Base-by-base conservation (phyloP, 2,113 vertebrate genomes). In the Crocuta crocuta region DNA sequence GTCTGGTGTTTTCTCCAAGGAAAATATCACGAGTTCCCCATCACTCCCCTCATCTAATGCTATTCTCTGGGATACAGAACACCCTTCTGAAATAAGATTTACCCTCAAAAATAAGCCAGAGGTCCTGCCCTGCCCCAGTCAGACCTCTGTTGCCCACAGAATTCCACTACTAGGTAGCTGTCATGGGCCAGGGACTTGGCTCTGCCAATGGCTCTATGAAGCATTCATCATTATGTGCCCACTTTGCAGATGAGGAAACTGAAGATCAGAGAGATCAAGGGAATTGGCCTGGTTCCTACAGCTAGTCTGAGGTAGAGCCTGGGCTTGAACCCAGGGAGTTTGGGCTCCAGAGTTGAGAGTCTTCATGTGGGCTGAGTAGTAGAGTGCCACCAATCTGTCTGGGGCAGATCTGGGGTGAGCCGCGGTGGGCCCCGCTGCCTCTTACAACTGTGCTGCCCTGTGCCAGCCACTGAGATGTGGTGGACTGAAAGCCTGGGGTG, bases 381-480 rank as follows among this genome's bases (percentile, higher is more conserved):
- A 28, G 45, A 28, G n/a, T 50, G 4, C 85, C 13, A 4, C 48
- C 68, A 39, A 1, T 58, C 26, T 1, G 39, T 48, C 76, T 33
- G 65, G 24, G 17, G 48, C 10, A 35, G 71, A 71, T n/a, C 10
- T 8, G 8, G 50, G 31, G 24, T 7, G n/a, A 26, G 13, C 3
- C 31, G 10, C 6, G 0, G 0, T 26, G 7, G 58, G 17, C n/a
- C 1, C 16, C 17, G 16, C 12, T 8, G 9, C 45, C 48, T 63
- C 83, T 24, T 50, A 39, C 5, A 13, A 0, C 10, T 16, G 4
- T 0, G 13, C 0, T 13, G 53, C 45, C 61, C 85, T 26, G 58
- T 1, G 26, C 61, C 26, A 8, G 12, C 13, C 4, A 12, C 3
- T 7, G 73, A 94, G 23, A 48, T 5, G 28, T 24, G 89, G 43